Evolutionary conservation across 1,140 invertebrate species (phyloP).

Genomic region (Panagrolaimus sp.): DNA sequence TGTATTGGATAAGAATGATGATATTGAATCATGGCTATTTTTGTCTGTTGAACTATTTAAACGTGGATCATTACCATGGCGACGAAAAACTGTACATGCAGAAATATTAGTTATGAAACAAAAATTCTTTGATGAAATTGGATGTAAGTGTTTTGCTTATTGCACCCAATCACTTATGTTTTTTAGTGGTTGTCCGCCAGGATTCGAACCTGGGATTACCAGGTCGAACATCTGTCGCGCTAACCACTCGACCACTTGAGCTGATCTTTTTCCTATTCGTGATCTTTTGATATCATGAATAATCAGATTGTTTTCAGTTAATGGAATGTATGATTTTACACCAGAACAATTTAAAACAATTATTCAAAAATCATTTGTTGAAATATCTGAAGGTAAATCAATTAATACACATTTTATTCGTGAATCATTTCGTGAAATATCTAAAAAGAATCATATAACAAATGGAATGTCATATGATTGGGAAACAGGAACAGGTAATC

Average conservation of each 20-base stretch:
- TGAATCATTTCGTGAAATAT: neutral
- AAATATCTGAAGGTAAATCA: neutral
- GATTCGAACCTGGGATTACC: too few relatives aligned
- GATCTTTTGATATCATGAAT: too few relatives aligned
- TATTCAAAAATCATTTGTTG: neutral
- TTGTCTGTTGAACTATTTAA: neutral
- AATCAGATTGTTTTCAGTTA: neutral
- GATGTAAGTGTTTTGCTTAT: neutral
- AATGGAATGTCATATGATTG: neutral
- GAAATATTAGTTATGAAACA: neutral
- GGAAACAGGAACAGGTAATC: neutral
- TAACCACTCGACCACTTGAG: too few relatives aligned
- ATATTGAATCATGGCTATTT: constrained; percentile 6
- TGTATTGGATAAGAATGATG: neutral
- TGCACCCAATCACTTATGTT: too few relatives aligned
- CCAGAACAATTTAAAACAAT: constrained; percentile 8
- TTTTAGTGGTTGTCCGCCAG: too few relatives aligned
- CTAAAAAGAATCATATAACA: neutral
- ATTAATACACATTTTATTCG: neutral
- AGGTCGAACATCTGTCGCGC: too few relatives aligned
- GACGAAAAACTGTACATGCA: neutral
- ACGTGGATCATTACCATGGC: neutral
- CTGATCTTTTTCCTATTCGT: too few relatives aligned
- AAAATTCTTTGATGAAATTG: constrained; percentile 9
- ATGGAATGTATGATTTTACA: constrained; percentile 1